These are phyloP conservation scores for Hydrolagus colliei DNA, from an alignment of 2,797 vertebrate species.

Conservation along the genomic window DNA sequence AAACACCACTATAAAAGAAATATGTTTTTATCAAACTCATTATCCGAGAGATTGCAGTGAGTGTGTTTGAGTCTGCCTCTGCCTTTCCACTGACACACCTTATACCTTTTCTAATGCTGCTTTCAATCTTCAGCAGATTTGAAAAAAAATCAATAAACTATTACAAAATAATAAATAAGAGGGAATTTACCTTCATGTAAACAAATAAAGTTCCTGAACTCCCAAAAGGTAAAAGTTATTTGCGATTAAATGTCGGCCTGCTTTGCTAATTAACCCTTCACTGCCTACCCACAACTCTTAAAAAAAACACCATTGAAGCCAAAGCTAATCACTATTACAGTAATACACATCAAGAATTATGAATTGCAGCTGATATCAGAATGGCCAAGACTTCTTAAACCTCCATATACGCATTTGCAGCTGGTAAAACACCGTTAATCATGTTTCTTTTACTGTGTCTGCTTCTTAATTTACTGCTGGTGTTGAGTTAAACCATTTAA, in stretches of 20 bases:
- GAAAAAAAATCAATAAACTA: constrained; percentile 24
- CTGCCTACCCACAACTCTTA: neutral
- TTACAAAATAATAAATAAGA: constrained; percentile 22
- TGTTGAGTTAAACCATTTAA: no score
- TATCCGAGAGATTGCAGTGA: neutral
- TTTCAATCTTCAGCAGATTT: neutral
- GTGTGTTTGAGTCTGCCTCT: neutral
- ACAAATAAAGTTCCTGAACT: constrained; percentile 13
- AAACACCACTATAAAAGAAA: neutral
- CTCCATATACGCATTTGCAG: no score
- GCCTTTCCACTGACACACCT: neutral
- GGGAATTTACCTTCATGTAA: constrained; percentile 21
- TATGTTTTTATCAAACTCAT: neutral
- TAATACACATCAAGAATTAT: no score
- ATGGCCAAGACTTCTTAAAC: no score
- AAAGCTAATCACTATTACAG: no score
- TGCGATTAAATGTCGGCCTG: neutral
- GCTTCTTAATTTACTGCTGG: no score
- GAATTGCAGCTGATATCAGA: no score
- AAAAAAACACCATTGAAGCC: no score
- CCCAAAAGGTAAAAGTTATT: no score
- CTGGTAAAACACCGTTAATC: no score
- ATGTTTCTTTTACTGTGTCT: no score
- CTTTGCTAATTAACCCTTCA: neutral
- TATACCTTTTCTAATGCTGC: neutral